phyloP scores from a whole-genome alignment of 2,113 vertebrate genomes.

The Varanus komodoensis region DNA sequence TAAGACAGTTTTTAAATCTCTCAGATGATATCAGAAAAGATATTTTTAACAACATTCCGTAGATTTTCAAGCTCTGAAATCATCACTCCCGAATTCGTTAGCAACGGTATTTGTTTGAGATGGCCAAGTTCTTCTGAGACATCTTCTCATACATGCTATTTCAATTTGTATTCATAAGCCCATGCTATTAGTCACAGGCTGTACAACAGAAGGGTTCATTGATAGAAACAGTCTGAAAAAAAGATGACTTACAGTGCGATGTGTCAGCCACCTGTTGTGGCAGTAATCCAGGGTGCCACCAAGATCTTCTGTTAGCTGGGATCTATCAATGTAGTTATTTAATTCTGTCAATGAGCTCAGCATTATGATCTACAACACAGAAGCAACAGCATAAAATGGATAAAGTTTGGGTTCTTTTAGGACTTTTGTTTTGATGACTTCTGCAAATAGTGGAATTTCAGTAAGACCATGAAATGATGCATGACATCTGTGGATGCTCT shows the following conservation, averaged over 20 bases:
- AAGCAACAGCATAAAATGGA: not conserved
- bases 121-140: conserved; percentile 74
- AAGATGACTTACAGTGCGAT: conserved; percentile 88
- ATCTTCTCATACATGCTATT: conserved; percentile 65
- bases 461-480: not conserved
- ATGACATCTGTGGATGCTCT: not conserved
- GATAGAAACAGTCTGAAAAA: conserved; percentile 29
- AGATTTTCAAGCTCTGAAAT: conserved; percentile 49
- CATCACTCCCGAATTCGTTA: conserved; percentile 72
- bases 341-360: conserved; percentile 95
- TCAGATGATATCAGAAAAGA: conserved; percentile 34
- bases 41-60: conserved; percentile 43
- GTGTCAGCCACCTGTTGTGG: conserved; percentile 93
- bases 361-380: conserved; percentile 91
- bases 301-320: conserved; percentile 93
- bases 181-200: conserved; percentile 39
- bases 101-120: conserved; percentile 63
- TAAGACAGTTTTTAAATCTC: not conserved
- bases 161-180: conserved; percentile 49
- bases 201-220: conserved; percentile 34
- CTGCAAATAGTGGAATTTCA: not conserved
- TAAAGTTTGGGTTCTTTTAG: not conserved
- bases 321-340: conserved; percentile 92
- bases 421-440: not conserved
- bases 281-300: conserved; percentile 95